These are phyloP conservation scores for Drosophila seguyi DNA, from an alignment of 1,140 invertebrate species.

Conservation along the genomic window DNA sequence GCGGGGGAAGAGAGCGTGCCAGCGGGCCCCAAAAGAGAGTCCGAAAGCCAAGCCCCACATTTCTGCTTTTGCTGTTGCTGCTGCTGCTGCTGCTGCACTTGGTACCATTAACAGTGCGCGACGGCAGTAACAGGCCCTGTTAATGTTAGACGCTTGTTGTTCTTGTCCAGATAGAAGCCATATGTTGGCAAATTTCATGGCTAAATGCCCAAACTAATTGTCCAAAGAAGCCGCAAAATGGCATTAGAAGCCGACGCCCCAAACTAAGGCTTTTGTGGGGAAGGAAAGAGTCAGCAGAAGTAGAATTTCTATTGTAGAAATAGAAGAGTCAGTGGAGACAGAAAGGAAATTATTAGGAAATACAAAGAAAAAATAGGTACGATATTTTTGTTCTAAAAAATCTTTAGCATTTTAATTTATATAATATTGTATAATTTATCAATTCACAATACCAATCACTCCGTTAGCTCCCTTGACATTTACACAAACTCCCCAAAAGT, in stretches of 20 bases:
- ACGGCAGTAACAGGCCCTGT: slow-evolving; percentile 32
- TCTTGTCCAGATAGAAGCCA: slow-evolving; percentile 38
- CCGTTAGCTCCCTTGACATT: not conserved
- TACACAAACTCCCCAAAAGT: not conserved
- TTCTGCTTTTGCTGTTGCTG: slow-evolving; percentile 32
- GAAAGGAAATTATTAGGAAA: too few relatives aligned
- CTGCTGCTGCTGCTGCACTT: slow-evolving; percentile 32
- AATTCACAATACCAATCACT: too few relatives aligned
- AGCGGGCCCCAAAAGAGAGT: slow-evolving; percentile 24
- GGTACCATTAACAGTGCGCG: slow-evolving; percentile 30
- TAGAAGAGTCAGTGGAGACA: too few relatives aligned
- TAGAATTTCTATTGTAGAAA: not conserved
- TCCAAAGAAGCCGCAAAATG: slow-evolving; percentile 48
- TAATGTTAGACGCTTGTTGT: slow-evolving; percentile 8
- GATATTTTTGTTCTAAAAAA: too few relatives aligned
- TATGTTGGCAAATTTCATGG: slow-evolving; percentile 58
- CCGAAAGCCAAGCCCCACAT: slow-evolving; percentile 53
- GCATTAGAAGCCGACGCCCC: slow-evolving; percentile 2
- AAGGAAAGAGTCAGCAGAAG: not conserved
- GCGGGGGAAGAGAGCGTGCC: slow-evolving; percentile 26
- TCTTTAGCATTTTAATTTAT: too few relatives aligned
- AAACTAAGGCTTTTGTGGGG: not conserved
- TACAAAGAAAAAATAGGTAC: not conserved
- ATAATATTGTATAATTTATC: not conserved
- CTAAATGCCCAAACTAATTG: slow-evolving; percentile 68